Evolutionary conservation across 2,888 invertebrate genomes (phyloP).

Genomic region (Ochropleura leucogaster): DNA sequence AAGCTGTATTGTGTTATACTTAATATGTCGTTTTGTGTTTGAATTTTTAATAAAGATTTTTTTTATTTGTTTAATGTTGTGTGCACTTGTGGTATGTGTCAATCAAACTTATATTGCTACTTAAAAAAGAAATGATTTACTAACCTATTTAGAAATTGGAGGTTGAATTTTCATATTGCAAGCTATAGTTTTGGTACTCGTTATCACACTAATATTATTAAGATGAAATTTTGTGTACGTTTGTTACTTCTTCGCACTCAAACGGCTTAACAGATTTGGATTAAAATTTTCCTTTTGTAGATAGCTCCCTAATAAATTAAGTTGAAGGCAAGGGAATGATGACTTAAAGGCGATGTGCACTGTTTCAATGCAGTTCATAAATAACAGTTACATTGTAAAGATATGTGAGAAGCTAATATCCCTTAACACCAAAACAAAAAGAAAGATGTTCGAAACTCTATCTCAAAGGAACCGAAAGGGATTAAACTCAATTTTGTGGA

Average conservation of each 20-base stretch:
- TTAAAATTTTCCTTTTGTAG: too few species aligned
- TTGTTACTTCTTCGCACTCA: too few species aligned
- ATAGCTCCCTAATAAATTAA: background rate
- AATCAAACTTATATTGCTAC: too few species aligned
- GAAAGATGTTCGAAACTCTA: conserved; percentile 4
- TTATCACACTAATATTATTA: too few species aligned
- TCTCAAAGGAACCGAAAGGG: conserved; percentile 27
- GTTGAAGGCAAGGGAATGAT: background rate
- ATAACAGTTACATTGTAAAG: background rate
- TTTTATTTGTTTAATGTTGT: too few species aligned
- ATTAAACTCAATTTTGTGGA: conserved; percentile 16
- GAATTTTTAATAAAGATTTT: too few species aligned
- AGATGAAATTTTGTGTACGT: too few species aligned
- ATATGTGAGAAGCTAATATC: background rate
- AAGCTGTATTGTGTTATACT: background rate
- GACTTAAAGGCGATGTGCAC: background rate
- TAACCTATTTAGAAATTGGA: background rate
- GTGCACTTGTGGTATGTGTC: too few species aligned
- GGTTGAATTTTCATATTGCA: background rate
- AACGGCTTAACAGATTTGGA: too few species aligned
- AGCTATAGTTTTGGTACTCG: background rate
- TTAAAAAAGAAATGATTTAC: background rate
- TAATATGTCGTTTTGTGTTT: too few species aligned
- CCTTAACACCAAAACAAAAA: background rate
- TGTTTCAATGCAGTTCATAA: background rate